phyloP scores from a whole-genome alignment of 2,113 vertebrate genomes.

The Mixornis gularis region DNA sequence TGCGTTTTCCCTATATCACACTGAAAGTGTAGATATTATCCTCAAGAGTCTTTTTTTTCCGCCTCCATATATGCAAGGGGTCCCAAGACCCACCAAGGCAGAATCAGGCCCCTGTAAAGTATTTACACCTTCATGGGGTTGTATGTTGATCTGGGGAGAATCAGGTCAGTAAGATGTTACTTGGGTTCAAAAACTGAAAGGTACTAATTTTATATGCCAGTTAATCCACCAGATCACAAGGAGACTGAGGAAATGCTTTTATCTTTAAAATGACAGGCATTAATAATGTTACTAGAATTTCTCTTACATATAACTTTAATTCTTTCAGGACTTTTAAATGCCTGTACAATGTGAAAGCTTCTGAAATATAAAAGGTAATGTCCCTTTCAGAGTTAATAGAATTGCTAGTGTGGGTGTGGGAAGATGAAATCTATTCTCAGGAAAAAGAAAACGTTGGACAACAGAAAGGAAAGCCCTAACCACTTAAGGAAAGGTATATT shows the following conservation, averaged over 20 bases:
- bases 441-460: neutral
- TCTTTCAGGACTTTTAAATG: neutral
- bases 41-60: neutral
- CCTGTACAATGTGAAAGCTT: conserved; percentile 4
- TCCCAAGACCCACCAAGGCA: rapidly evolving
- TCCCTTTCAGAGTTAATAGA: conserved; percentile 3
- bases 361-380: conserved; percentile 29
- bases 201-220: conserved; percentile 63
- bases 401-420: neutral
- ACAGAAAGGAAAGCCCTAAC: neutral
- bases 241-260: conserved; percentile 59
- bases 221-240: conserved; percentile 61
- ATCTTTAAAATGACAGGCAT: conserved; percentile 63
- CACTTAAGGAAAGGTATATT: neutral
- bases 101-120: neutral
- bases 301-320: conserved; percentile 37
- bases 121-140: neutral
- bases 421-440: neutral
- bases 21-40: neutral
- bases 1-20: neutral
- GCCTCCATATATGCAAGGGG: rapidly evolving
- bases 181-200: conserved; percentile 59
- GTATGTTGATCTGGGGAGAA: conserved; percentile 41
- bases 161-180: conserved; percentile 48
- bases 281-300: conserved; percentile 59